These are phyloP conservation scores for Caenorhabditis zanzibari DNA, from an alignment of 2,888 invertebrate species.

Conservation along the genomic window DNA sequence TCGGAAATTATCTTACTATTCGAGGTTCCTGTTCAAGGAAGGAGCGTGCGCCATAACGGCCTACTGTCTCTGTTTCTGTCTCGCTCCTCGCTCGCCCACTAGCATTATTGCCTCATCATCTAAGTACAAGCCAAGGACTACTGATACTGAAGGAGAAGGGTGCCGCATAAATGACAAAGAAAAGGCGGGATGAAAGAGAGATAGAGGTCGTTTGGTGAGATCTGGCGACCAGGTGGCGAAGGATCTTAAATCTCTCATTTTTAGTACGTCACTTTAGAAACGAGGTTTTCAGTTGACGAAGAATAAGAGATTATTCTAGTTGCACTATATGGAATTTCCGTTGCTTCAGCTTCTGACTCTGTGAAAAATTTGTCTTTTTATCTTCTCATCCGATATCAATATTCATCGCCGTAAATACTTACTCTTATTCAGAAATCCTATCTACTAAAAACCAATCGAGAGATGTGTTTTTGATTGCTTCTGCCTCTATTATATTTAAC, in stretches of 20 bases:
- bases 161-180: conserved; percentile 31
- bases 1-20: not conserved
- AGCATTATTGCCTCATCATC: not conserved
- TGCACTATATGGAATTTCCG: no score
- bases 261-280: not conserved
- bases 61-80: not conserved
- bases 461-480: conserved; percentile 21
- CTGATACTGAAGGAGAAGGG: conserved; percentile 41
- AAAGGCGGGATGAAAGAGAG: not conserved
- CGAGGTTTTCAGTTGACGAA: not conserved
- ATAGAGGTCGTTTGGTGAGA: conserved; percentile 15
- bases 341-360: no score
- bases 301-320: no score
- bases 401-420: no score
- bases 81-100: not conserved
- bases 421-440: conserved; percentile 3
- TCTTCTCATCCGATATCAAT: no score
- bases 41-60: conserved; percentile 5
- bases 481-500: not conserved
- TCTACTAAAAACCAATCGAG: not conserved
- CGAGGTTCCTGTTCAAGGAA: not conserved
- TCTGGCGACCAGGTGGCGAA: conserved; percentile 2
- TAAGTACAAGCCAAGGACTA: conserved; percentile 49
- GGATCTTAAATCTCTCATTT: not conserved
- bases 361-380: no score